phyloP scores from a whole-genome alignment of 2,888 invertebrate genomes.

The Synanthedon formicaeformis region DNA sequence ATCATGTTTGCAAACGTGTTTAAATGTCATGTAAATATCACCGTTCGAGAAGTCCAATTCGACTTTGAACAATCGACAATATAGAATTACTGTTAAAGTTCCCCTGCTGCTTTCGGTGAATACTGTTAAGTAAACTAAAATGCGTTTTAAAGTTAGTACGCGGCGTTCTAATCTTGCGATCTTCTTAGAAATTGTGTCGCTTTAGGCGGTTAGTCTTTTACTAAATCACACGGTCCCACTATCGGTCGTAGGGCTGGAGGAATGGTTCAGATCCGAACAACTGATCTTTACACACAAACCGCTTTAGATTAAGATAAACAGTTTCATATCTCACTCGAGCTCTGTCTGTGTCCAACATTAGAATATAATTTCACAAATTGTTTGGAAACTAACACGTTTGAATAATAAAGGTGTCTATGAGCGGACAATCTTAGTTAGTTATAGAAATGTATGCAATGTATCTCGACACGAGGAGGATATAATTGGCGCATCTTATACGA shows the following conservation, averaged over 20 bases:
- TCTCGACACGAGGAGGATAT: too few species aligned
- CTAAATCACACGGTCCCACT: slow-evolving; percentile 39
- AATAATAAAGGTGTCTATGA: neutral
- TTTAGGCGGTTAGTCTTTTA: slow-evolving; percentile 39
- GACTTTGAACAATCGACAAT: slow-evolving; percentile 45
- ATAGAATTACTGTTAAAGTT: slow-evolving; percentile 30
- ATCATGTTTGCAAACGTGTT: neutral
- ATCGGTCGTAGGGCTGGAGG: slow-evolving; percentile 25
- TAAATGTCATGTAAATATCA: neutral
- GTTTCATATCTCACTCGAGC: neutral
- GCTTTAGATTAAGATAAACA: neutral
- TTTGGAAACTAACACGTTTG: neutral
- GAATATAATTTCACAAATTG: neutral
- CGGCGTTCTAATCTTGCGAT: slow-evolving; percentile 39
- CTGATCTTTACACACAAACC: neutral
- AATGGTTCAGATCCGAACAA: neutral
- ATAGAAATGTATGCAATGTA: neutral
- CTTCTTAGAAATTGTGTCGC: slow-evolving; percentile 49
- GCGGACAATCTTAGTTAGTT: neutral
- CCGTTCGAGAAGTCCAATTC: slow-evolving; percentile 18
- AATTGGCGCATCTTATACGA: too few species aligned
- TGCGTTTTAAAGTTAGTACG: neutral
- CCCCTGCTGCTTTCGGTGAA: slow-evolving; percentile 42
- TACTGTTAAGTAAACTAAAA: slow-evolving; percentile 13
- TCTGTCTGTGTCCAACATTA: neutral